Conservation (phyloP, 2,888 invertebrate genomes). For the Diarsia dahlii region DNA sequence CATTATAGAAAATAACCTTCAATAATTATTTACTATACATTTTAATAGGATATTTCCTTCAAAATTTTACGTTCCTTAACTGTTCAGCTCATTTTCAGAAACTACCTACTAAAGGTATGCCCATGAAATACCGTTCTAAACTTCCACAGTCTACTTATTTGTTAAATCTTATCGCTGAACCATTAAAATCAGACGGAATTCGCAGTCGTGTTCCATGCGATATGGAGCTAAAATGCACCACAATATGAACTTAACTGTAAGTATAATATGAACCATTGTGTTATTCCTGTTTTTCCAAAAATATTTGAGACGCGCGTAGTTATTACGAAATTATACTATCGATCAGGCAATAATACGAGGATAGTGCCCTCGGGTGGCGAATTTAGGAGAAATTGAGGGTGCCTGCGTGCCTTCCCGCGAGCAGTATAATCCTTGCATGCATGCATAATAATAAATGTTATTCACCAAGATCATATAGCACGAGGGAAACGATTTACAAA, state of each 20-base stretch:
- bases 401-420: constrained; percentile 84
- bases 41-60: constrained; percentile 32
- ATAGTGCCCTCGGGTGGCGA: constrained; percentile 85
- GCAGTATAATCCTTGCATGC: constrained; percentile 81
- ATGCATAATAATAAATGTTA: constrained; percentile 82
- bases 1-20: constrained; percentile 65
- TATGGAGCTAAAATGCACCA: constrained; percentile 31
- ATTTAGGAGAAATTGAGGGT: constrained; percentile 89
- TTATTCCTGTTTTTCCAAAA: constrained; percentile 72
- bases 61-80: constrained; percentile 15
- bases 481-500: constrained; percentile 69
- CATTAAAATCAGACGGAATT: constrained; percentile 39
- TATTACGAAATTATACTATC: constrained; percentile 88
- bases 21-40: constrained; percentile 19
- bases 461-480: constrained; percentile 85
- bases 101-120: constrained; percentile 5
- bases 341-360: constrained; percentile 86
- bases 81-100: background rate
- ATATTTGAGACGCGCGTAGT: constrained; percentile 80
- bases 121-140: constrained; percentile 7
- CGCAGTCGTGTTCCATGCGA: constrained; percentile 28
- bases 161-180: constrained; percentile 43
- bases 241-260: constrained; percentile 47
- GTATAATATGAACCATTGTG: constrained; percentile 50
- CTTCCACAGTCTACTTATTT: constrained; percentile 23